phyloP scores from a whole-genome alignment of 2,888 invertebrate species.

The Alloscopus bannaensis region DNA sequence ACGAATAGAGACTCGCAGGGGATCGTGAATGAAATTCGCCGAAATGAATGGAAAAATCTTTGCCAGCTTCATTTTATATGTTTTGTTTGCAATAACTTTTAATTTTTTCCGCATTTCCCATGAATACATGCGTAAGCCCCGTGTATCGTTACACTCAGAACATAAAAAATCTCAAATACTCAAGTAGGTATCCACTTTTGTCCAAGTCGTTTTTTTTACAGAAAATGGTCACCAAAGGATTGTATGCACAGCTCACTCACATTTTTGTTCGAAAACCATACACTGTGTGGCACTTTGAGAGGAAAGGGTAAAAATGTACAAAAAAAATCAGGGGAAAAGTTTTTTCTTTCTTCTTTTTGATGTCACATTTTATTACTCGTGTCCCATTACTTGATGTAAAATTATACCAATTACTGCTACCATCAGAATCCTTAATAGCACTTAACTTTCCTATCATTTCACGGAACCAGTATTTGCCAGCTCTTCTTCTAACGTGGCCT shows the following conservation, averaged over 20 bases:
- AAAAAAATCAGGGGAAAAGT: constrained; percentile 35
- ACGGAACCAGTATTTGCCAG: background rate
- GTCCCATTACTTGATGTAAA: constrained; percentile 73
- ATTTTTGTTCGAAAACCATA: background rate
- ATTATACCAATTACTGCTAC: constrained; percentile 72
- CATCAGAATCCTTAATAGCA: constrained; percentile 61
- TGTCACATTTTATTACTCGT: constrained; percentile 71
- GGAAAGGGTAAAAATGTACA: constrained; percentile 23
- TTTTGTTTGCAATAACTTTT: too few species aligned
- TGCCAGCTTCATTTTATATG: too few species aligned
- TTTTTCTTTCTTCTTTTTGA: constrained; percentile 28
- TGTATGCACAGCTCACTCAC: too few species aligned
- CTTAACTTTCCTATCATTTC: constrained; percentile 20
- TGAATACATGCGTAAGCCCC: too few species aligned
- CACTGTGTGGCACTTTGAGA: constrained; percentile 19
- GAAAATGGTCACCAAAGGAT: background rate
- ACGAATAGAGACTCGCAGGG: too few species aligned
- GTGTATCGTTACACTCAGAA: background rate
- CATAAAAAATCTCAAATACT: background rate
- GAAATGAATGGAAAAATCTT: too few species aligned
- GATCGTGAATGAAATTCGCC: too few species aligned
- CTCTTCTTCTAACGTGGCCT: background rate
- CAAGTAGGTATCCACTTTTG: background rate
- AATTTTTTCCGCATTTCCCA: too few species aligned
- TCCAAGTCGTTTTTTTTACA: background rate